Evolutionary conservation across 2,113 vertebrate species (phyloP), one percentile per base, ranked within the genome.

Genomic region (Anhinga rufa): DNA sequence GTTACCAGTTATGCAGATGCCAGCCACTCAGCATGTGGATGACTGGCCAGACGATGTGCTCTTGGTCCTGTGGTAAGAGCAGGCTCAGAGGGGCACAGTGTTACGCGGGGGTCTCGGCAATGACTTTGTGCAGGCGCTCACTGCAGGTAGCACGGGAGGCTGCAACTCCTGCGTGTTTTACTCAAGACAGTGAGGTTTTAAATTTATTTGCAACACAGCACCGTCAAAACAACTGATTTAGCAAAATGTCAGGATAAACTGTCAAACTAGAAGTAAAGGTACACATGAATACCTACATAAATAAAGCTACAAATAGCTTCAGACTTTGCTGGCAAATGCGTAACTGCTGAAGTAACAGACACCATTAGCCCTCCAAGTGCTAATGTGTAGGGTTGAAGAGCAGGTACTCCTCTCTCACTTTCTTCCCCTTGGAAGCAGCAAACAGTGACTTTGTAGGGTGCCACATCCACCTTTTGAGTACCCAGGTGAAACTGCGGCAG

Each of bases 31-130:
- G 42, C 2, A 5, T 6, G 64, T 1, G 12, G 49, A 6, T 9
- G n/a, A 20, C 20, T 1, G 26, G 28, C 55, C 1, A 2, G 38
- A 16, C 1, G 2, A 19, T 2, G 1, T 5, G 6, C 46, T 20
- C 25, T 34, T 3, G 4, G 58, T 10, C 21, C 12, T 1, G 1
- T 4, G 14, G 62, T 4, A 8, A 6, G 18, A 26, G 61, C 1
- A 5, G 51, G 42, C 61, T 21, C 5, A 1, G 42, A 13, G 5
- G 42, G 44, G 34, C 2, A 3, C 34, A 22, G 74, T 3, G 2
- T n/a, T 12, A 2, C 1, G 17, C 42, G 25, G 9, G 20, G 42
- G 15, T 9, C 28, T 49, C 28, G 1, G 36, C 5, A 4, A 38
- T 0, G 1, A 7, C 38, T 19, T 7, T 34, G 8, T 11, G 3